A percentile compares a stretch with the other conserved stretches of the same genome.
phyloP scores from a whole-genome alignment of 2,797 vertebrate species.

The Phrynocephalus forsythii region DNA sequence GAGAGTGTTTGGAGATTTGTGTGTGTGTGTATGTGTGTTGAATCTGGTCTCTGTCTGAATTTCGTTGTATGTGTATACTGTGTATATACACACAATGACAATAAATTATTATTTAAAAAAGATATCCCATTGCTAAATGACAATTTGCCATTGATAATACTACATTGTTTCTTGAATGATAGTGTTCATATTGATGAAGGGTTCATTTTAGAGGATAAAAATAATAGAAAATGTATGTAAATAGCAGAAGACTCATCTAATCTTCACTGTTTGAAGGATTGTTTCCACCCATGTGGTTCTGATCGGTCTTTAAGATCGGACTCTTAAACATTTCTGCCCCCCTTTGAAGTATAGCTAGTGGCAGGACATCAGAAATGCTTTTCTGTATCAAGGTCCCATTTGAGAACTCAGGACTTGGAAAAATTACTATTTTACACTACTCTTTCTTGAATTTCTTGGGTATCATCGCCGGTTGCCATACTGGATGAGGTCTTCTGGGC shows the following conservation, averaged over 20 bases:
- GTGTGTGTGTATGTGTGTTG: no score
- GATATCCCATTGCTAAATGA: no score
- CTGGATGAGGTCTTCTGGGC: no score
- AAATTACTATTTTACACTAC: background rate
- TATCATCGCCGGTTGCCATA: no score
- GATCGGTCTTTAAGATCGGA: background rate
- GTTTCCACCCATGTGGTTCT: background rate
- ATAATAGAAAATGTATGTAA: background rate
- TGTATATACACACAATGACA: no score
- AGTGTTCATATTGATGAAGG: background rate
- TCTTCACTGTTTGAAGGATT: background rate
- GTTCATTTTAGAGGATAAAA: background rate
- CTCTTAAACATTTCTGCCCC: background rate
- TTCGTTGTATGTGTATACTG: no score
- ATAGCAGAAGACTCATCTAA: background rate
- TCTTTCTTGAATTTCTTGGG: no score
- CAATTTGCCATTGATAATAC: no score
- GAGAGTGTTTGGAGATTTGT: no score
- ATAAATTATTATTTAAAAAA: no score
- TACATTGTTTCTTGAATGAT: background rate
- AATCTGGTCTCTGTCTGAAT: no score
- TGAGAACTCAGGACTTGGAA: background rate
- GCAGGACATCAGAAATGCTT: background rate
- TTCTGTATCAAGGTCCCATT: background rate
- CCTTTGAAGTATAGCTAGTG: background rate